Evolutionary conservation across 2,797 vertebrate genomes (phyloP), one percentile per base, ranked within the genome.

Genomic region (Anguilla obscura): DNA sequence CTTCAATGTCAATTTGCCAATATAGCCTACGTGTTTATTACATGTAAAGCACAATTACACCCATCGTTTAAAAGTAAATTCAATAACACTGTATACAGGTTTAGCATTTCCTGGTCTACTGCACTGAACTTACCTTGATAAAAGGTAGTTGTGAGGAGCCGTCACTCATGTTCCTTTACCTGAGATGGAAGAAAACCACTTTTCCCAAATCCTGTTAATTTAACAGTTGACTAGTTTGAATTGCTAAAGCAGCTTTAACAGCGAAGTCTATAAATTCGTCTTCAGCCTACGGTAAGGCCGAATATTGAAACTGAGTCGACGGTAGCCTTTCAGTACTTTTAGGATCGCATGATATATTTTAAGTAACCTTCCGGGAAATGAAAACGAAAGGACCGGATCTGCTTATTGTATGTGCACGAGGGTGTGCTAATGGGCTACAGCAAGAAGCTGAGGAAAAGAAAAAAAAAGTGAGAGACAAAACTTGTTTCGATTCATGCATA

Each of bases 331-430:
- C 5, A 66, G 24, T 18, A 50, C 79, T 86, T 74, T 63, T 85
- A 66, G 83, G 84, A 87, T 86, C 89, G 86, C 89, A 87, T 86
- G 69, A 87, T 87, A 82, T 69, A 88, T 89, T 60, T 69, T 30
- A 84, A 85, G 87, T 89, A 94, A 90, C 93, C 93, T 96, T 95
- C 96, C 95, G 90, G 95, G 95, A 97, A 98, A 91, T 94, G 97
- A 98, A 98, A 98, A 94, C 93, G 97, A 98, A 98, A 98, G 90
- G 95, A 92, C 88, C 85, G 89, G 89, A 92, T 92, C 89, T 85
- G 83, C 84, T 89, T 85, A 3, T 45, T 90, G 40, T 86, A 63
- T 60, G 74, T 71, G 56, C 30, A 86, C 24, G 87, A 27, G 85
- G 27, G 89, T 84, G 91, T 85, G 85, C 86, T 85, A 83, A 71